These are phyloP conservation scores for Geophilus truncorum DNA, from an alignment of 2,888 invertebrate genomes.

Conservation along the genomic window DNA sequence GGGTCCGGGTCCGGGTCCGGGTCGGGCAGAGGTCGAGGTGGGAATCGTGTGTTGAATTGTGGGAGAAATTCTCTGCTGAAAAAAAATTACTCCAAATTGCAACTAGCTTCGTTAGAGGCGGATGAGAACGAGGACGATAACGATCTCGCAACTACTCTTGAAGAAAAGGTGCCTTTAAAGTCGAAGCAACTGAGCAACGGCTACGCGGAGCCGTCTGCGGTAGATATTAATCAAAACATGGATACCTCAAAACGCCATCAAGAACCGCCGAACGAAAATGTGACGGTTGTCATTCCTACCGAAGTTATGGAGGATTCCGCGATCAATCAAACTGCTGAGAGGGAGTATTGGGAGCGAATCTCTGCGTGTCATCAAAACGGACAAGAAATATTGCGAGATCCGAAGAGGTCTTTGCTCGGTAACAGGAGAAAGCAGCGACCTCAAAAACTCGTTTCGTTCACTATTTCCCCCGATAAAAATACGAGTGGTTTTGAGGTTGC, in stretches of 20 bases:
- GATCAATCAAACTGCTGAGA: neutral
- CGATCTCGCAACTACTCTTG: slow-evolving; percentile 28
- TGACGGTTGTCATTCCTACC: slow-evolving; percentile 44
- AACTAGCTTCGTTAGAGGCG: neutral
- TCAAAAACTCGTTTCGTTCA: slow-evolving; percentile 28
- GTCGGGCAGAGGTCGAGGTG: neutral
- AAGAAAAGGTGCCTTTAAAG: slow-evolving; percentile 33
- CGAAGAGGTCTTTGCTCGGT: slow-evolving; percentile 40
- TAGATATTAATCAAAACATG: slow-evolving; percentile 29
- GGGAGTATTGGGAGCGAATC: slow-evolving; percentile 8
- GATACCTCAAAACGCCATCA: neutral
- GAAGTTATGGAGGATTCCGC: slow-evolving; percentile 28
- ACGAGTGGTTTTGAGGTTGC: neutral
- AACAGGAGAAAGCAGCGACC: slow-evolving; percentile 40
- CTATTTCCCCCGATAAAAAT: neutral
- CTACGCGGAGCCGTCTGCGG: neutral
- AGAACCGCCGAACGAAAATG: neutral
- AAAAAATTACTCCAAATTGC: slow-evolving; percentile 36
- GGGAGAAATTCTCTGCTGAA: slow-evolving; percentile 38
- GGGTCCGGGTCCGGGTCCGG: too few relatives aligned
- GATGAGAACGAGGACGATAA: slow-evolving; percentile 4
- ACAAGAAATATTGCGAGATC: slow-evolving; percentile 39
- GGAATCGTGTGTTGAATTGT: slow-evolving; percentile 33
- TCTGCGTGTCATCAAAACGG: neutral
- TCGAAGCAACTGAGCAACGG: neutral